Base-by-base conservation (phyloP, 2,888 invertebrate species). In the Mylabris sibirica region DNA sequence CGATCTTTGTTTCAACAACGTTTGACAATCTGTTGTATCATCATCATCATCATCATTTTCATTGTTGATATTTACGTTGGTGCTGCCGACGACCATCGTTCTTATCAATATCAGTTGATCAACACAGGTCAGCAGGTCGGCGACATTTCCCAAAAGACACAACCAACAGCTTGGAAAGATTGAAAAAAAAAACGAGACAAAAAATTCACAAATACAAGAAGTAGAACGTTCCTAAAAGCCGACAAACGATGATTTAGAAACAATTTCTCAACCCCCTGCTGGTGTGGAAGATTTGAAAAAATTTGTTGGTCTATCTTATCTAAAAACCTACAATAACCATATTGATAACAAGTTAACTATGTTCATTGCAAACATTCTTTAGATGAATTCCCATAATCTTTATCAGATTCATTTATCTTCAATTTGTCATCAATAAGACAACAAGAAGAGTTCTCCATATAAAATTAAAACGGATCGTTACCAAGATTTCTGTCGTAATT, bases 21-120 rank as follows among this genome's bases (percentile, higher is more conserved):
- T 63, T 66, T 49, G 65, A 65, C 68, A 68, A 68, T 65, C 64
- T 59, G 64, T 68, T 64, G 67, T 68, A 68, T 65, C 65, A 62
- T 68, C 67, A 30, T 67, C 63, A 49, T 20, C 20, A 44, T 44
- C 44, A n/a, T n/a, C n/a, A n/a, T n/a, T n/a, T n/a, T n/a, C n/a
- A 49, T 49, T 49, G 49, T 49, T 49, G 49, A 49, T 49, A 49
- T 20, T 49, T 49, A 17, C 14, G 20, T 49, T 49, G 49, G 20
- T 49, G 49, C 49, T 49, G 49, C 49, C 49, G 49, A 20, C 49
- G 49, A 49, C 9, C 49, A 49, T 20, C 20, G 20, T 49, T 49
- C 49, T 49, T 49, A 49, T 49, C 49, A 49, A 20, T 8, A 49
- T 20, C 11, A 11, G 41, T 44, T 20, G 49, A 49, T 49, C 49